A percentile compares a stretch with the other conserved stretches of the same genome.
Evolutionary conservation across 2,888 invertebrate genomes (phyloP).

Genomic region (Coronaproctus castanopsis): DNA sequence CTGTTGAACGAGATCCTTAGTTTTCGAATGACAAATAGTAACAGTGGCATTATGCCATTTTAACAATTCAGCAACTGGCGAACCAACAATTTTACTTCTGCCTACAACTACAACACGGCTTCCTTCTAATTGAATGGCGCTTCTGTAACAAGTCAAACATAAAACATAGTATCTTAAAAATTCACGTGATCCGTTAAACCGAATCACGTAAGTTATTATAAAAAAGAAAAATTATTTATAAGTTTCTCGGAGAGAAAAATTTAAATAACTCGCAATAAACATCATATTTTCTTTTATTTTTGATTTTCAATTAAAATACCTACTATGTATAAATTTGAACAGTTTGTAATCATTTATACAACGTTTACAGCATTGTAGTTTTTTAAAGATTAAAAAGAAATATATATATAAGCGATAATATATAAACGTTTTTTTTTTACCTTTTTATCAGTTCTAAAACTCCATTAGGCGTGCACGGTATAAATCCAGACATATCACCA

Average conservation of each 20-base stretch:
- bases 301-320: too few relatives aligned
- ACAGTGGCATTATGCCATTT: constrained; percentile 96
- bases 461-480: constrained; percentile 93
- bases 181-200: not conserved
- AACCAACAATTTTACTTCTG: constrained; percentile 92
- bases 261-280: too few relatives aligned
- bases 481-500: constrained; percentile 70
- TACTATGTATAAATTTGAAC: too few relatives aligned
- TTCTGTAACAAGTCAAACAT: constrained; percentile 20
- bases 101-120: constrained; percentile 83
- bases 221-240: not conserved
- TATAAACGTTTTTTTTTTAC: constrained; percentile 26
- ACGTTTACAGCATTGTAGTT: too few relatives aligned
- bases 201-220: too few relatives aligned
- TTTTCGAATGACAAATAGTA: constrained; percentile 90
- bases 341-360: too few relatives aligned
- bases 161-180: constrained; percentile 5
- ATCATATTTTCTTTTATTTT: too few relatives aligned
- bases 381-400: too few relatives aligned
- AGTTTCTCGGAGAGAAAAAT: too few relatives aligned
- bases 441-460: constrained; percentile 75
- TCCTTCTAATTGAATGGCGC: constrained; percentile 56
- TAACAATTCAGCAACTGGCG: constrained; percentile 79
- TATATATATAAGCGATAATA: too few relatives aligned
- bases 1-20: constrained; percentile 53